Evolutionary conservation across 2,888 invertebrate genomes (phyloP).

Genomic region (Lamellibrachia columna): DNA sequence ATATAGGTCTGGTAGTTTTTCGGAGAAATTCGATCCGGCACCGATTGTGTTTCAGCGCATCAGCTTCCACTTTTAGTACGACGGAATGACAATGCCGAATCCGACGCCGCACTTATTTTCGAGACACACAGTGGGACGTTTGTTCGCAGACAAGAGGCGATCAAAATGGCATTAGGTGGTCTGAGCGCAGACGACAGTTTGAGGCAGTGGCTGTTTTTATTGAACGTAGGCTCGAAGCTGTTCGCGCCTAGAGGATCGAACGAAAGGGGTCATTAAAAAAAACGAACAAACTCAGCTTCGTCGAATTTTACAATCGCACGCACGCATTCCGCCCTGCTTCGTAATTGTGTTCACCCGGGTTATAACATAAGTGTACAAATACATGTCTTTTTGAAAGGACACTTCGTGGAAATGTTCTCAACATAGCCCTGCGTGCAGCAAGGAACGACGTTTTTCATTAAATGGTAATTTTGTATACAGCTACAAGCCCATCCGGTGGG

Average conservation of each 20-base stretch:
- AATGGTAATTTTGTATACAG: no score
- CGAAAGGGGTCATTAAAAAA: background rate
- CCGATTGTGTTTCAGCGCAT: slow-evolving; percentile 3
- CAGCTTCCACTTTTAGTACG: background rate
- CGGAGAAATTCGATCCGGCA: background rate
- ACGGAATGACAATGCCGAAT: slow-evolving; percentile 10
- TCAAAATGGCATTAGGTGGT: slow-evolving; percentile 10
- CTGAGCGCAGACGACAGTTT: background rate
- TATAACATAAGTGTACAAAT: background rate
- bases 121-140: background rate
- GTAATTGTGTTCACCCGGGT: background rate
- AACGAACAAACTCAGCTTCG: background rate
- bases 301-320: background rate
- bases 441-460: no score
- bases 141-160: background rate
- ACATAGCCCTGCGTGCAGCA: no score
- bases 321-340: background rate
- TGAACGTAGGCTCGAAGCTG: background rate
- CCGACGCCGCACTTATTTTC: background rate
- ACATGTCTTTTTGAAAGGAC: no score
- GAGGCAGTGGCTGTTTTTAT: background rate
- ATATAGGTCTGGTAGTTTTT: background rate
- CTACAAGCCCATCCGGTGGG: no score
- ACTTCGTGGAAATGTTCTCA: no score
- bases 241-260: background rate